Percentiles rank a stretch among this genome's conserved stretches.
These are phyloP conservation scores for Danionella dracula DNA, from an alignment of 2,797 vertebrate species.

Conservation along the genomic window DNA sequence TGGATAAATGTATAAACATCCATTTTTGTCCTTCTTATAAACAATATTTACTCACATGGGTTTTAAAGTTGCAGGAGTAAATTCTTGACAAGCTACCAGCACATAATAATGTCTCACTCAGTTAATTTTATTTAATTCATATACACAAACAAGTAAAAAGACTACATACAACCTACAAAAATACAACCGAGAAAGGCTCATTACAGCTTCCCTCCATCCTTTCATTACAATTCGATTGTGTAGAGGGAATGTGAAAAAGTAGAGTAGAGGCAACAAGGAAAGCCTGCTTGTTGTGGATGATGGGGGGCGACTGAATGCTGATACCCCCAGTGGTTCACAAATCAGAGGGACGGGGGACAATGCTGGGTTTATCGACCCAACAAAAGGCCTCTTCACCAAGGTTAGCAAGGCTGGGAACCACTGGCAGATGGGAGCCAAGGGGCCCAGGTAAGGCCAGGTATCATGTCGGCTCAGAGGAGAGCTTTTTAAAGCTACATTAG, in stretches of 20 bases:
- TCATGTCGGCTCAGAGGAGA: slow-evolving; percentile 36
- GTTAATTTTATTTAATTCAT: no score
- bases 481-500: slow-evolving; percentile 39
- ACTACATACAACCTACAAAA: no score
- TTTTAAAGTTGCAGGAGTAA: no score
- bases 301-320: slow-evolving; percentile 30
- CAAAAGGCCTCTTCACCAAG: slow-evolving; percentile 48
- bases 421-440: slow-evolving; percentile 45
- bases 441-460: slow-evolving; percentile 43
- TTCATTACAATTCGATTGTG: no score
- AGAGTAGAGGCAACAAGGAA: background rate
- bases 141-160: no score
- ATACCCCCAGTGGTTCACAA: slow-evolving; percentile 41
- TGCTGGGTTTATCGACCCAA: slow-evolving; percentile 44
- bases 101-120: no score
- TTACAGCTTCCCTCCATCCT: no score
- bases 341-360: slow-evolving; percentile 36
- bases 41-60: no score
- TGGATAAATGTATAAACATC: no score
- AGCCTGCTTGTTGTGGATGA: slow-evolving; percentile 7
- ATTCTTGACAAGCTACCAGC: no score
- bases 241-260: slow-evolving; percentile 32
- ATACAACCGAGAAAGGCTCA: no score
- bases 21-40: no score
- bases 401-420: slow-evolving; percentile 35